These are phyloP conservation scores for Hedya salicella DNA, from an alignment of 2,888 invertebrate genomes.

Conservation along the genomic window DNA sequence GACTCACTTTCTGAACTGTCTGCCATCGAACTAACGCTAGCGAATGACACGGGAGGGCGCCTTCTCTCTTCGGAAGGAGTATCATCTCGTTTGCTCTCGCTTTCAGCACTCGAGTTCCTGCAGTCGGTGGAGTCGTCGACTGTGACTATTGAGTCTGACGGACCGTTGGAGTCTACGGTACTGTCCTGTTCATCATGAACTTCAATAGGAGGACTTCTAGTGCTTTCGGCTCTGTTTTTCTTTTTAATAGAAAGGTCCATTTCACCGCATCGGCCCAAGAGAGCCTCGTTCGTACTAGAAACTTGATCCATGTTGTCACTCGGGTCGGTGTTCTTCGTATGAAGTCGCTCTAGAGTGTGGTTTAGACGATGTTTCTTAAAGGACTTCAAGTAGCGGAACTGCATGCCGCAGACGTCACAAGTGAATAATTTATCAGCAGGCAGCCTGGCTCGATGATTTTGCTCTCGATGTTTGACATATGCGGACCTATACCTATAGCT, in stretches of 20 bases:
- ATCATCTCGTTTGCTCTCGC: slow-evolving; percentile 69
- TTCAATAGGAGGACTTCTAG: slow-evolving; percentile 79
- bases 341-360: slow-evolving; percentile 93
- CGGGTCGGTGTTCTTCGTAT: slow-evolving; percentile 86
- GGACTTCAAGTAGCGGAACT: slow-evolving; percentile 94
- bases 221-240: slow-evolving; percentile 69
- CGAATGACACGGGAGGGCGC: slow-evolving; percentile 79
- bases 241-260: slow-evolving; percentile 85
- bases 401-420: slow-evolving; percentile 96
- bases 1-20: slow-evolving; percentile 82
- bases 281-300: slow-evolving; percentile 89
- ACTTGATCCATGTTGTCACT: slow-evolving; percentile 87
- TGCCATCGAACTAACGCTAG: slow-evolving; percentile 82
- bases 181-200: slow-evolving; percentile 88
- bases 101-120: slow-evolving; percentile 73
- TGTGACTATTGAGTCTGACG: slow-evolving; percentile 77
- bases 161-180: slow-evolving; percentile 88
- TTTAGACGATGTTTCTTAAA: slow-evolving; percentile 96
- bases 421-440: slow-evolving; percentile 96
- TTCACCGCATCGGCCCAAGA: slow-evolving; percentile 83
- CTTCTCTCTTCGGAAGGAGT: slow-evolving; percentile 62
- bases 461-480: slow-evolving; percentile 90
- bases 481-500: slow-evolving; percentile 95
- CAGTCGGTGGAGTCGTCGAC: slow-evolving; percentile 80
- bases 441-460: slow-evolving; percentile 93